Percentiles rank a stretch among this genome's conserved stretches.
Evolutionary conservation across 1,140 invertebrate species (phyloP).

Genomic region (Cotesia glomerata): DNA sequence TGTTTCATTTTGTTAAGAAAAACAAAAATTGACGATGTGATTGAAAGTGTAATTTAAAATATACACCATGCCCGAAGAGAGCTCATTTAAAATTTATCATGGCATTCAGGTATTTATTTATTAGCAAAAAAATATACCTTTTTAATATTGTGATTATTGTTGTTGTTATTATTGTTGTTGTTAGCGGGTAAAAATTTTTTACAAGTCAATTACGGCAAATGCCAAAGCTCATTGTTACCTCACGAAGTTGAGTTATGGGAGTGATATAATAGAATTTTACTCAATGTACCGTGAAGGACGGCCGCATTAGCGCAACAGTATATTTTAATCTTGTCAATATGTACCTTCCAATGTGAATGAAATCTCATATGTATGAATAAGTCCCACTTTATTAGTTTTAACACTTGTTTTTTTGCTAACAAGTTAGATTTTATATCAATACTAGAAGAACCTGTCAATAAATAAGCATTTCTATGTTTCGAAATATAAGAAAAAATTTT

Average conservation of each 20-base stretch:
- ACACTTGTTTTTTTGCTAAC: too few relatives aligned
- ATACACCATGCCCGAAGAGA: constrained; percentile 21
- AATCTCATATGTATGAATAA: background rate
- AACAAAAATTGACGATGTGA: background rate
- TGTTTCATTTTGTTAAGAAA: too few relatives aligned
- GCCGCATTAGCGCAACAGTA: constrained; percentile 2
- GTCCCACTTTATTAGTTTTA: too few relatives aligned
- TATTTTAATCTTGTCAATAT: background rate
- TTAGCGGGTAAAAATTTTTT: background rate
- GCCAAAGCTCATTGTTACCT: constrained; percentile 8
- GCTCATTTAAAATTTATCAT: constrained; percentile 17
- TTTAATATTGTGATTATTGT: background rate
- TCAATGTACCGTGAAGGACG: constrained; percentile 26
- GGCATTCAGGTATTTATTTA: constrained; percentile 23
- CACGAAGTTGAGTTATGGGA: background rate
- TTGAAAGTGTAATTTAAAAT: background rate
- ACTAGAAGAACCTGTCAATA: too few relatives aligned
- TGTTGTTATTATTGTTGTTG: background rate
- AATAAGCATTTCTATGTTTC: too few relatives aligned
- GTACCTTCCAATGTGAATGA: background rate
- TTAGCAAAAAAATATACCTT: background rate
- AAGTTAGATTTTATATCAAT: too few relatives aligned
- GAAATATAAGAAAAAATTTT: too few relatives aligned
- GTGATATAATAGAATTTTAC: constrained; percentile 5
- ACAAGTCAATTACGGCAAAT: background rate